Evolutionary conservation across 2,113 vertebrate genomes (phyloP).

Genomic region (Oenanthe oenanthe): DNA sequence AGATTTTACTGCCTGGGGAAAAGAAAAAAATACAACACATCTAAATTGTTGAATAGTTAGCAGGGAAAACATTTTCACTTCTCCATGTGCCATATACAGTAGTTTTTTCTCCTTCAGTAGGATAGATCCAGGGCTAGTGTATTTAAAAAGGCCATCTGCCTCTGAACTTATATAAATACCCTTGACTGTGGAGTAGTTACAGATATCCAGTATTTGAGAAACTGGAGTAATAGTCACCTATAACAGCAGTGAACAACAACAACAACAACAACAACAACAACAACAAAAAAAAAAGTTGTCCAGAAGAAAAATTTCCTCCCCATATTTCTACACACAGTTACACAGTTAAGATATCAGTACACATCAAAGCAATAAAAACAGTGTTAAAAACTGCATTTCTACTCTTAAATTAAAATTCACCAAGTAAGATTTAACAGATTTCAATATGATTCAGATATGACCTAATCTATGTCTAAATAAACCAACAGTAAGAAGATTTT

Average conservation of each 20-base stretch:
- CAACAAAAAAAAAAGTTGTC: neutral
- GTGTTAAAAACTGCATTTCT: neutral
- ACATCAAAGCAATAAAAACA: neutral
- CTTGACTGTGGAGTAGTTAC: neutral
- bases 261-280: no score
- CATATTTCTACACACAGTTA: neutral
- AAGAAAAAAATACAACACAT: slow-evolving; percentile 32
- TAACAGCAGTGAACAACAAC: neutral
- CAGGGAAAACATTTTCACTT: neutral
- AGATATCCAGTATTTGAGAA: neutral
- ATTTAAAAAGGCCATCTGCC: slow-evolving; percentile 16
- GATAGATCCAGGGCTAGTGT: neutral
- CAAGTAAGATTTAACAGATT: neutral
- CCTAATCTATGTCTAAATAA: neutral
- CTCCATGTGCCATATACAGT: neutral
- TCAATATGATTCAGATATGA: neutral
- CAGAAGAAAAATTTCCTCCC: neutral
- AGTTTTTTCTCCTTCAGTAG: neutral
- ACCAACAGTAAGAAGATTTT: neutral
- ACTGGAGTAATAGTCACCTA: neutral
- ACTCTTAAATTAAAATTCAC: neutral
- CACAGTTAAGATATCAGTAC: neutral
- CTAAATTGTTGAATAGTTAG: slow-evolving; percentile 52
- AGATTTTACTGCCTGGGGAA: slow-evolving; percentile 18
- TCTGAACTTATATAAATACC: neutral